A percentile compares a stretch with the other conserved stretches of the same genome.
phyloP scores from a whole-genome alignment of 2,797 vertebrate species.

The Pseudomugil gertrudae region DNA sequence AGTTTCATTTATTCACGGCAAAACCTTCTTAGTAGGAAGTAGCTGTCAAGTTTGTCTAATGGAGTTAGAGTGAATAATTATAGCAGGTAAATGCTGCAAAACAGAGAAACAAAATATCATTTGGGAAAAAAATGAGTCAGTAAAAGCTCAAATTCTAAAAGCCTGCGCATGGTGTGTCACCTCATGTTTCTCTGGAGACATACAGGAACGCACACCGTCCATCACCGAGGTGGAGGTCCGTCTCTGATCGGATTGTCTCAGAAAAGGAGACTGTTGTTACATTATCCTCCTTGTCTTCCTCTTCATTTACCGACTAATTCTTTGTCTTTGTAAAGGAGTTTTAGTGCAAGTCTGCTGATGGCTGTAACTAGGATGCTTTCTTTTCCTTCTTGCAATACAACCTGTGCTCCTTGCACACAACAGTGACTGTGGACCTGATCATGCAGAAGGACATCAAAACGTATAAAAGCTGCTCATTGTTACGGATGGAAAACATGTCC shows the following conservation, averaged over 20 bases:
- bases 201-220: slow-evolving; percentile 8
- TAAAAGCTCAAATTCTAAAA: slow-evolving; percentile 19
- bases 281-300: slow-evolving; percentile 44
- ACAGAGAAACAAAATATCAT: background rate
- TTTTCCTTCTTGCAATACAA: background rate
- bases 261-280: slow-evolving; percentile 50
- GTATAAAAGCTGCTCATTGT: slow-evolving; percentile 32
- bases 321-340: slow-evolving; percentile 40
- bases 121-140: background rate
- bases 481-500: slow-evolving; percentile 46
- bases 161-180: slow-evolving; percentile 10
- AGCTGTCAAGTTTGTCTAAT: background rate
- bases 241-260: slow-evolving; percentile 46
- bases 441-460: slow-evolving; percentile 13
- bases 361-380: too few relatives aligned
- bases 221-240: too few relatives aligned
- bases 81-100: background rate
- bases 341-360: slow-evolving; percentile 11
- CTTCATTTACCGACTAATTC: slow-evolving; percentile 37
- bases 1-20: background rate
- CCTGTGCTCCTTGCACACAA: background rate
- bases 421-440: background rate
- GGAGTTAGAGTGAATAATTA: background rate
- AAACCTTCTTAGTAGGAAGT: background rate
- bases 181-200: slow-evolving; percentile 25